Evolutionary conservation across 2,888 invertebrate species (phyloP).

Genomic region (Drosophila prostipennis): DNA sequence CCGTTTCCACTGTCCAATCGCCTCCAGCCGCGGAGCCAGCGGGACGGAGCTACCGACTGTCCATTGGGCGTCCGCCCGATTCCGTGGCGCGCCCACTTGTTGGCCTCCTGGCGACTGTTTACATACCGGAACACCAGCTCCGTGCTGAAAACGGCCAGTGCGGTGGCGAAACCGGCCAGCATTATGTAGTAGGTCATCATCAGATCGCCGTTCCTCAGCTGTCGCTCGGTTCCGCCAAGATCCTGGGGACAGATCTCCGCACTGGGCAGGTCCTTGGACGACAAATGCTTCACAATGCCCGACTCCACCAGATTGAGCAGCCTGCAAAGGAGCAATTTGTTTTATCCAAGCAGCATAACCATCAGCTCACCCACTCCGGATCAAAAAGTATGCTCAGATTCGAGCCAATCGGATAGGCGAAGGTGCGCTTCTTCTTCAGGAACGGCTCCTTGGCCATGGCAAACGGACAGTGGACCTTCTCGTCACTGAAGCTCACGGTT

Average conservation of each 20-base stretch:
- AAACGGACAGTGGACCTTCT: constrained; percentile 89
- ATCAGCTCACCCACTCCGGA: constrained; percentile 87
- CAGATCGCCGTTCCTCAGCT: constrained; percentile 90
- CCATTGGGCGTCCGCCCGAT: constrained; percentile 80
- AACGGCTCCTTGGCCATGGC: constrained; percentile 90
- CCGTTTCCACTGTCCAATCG: constrained; percentile 54
- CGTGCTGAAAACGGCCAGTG: constrained; percentile 87
- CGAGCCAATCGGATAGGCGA: constrained; percentile 89
- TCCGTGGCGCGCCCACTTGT: constrained; percentile 73
- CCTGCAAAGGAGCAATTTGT: constrained; percentile 83
- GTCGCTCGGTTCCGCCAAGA: constrained; percentile 91
- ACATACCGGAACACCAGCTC: constrained; percentile 86
- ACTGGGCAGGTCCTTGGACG: constrained; percentile 88
- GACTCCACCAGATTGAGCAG: constrained; percentile 89
- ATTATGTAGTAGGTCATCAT: constrained; percentile 92
- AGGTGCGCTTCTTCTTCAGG: constrained; percentile 88
- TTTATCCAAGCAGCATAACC: not conserved
- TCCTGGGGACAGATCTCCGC: constrained; percentile 93
- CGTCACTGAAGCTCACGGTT: constrained; percentile 85
- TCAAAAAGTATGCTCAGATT: constrained; percentile 87
- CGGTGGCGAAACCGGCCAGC: constrained; percentile 88
- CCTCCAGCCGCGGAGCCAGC: constrained; percentile 65
- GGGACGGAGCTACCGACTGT: constrained; percentile 60
- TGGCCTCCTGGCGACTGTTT: constrained; percentile 69
- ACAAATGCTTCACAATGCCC: constrained; percentile 89